Percentiles rank a stretch among this genome's conserved stretches.
These are phyloP conservation scores for Caenorhabditis tropicalis DNA, from an alignment of 1,140 invertebrate genomes.

Conservation along the genomic window DNA sequence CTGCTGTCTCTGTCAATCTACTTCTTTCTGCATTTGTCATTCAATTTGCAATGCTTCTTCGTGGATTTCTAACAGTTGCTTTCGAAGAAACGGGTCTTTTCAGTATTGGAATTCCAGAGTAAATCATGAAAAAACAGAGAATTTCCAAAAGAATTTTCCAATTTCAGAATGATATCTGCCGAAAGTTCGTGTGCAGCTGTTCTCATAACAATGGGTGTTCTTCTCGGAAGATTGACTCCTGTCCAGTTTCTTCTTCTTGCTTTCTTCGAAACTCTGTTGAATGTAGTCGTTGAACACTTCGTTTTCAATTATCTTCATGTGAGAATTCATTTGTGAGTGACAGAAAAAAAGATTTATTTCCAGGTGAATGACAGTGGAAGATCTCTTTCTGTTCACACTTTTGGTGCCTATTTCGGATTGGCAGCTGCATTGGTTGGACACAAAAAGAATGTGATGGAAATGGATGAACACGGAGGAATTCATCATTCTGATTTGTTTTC, in stretches of 20 bases:
- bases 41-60: conserved; percentile 52
- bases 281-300: conserved; percentile 73
- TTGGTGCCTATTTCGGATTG: conserved; percentile 65
- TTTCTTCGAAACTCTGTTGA: conserved; percentile 72
- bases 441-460: conserved; percentile 59
- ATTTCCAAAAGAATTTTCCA: not conserved
- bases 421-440: conserved; percentile 66
- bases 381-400: conserved; percentile 61
- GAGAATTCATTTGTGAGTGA: too few species aligned
- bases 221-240: conserved; percentile 74
- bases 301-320: conserved; percentile 73
- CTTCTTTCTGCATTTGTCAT: conserved; percentile 76
- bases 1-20: conserved; percentile 85
- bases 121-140: not conserved
- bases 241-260: conserved; percentile 74
- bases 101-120: conserved; percentile 51
- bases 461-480: conserved; percentile 70
- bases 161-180: conserved; percentile 73
- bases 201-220: conserved; percentile 74
- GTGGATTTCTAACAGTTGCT: conserved; percentile 57
- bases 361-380: conserved; percentile 66
- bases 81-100: conserved; percentile 52
- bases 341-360: not conserved
- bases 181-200: conserved; percentile 74
- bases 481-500: conserved; percentile 74